Base-by-base conservation (phyloP, 2,888 invertebrate species). In the Hymenopus coronatus region DNA sequence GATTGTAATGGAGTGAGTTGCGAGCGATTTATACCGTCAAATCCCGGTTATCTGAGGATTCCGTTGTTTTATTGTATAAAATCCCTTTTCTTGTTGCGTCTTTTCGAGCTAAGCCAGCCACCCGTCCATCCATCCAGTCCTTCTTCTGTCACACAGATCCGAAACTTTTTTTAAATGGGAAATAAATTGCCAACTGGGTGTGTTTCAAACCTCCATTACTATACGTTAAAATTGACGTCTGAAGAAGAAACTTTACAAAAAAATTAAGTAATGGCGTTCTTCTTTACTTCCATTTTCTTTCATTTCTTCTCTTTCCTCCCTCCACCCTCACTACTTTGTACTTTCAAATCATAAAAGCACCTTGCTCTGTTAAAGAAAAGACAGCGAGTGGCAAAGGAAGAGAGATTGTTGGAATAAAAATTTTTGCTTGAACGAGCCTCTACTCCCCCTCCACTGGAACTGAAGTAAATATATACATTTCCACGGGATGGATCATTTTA, bases 1-100 rank as follows among this genome's bases (percentile, higher is more conserved):
- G 84, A 84, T 84, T 84, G 84, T 84, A 84, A 85, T 85, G 85
- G 85, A 40, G 30, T n/a, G 54, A 70, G 54, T 70, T 70, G 54
- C 20, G 54, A 70, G 6, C 20, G 54, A 70, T 70, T 70, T 70
- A 70, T 70, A 70, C 54, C 6, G 54, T 70, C 54, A 70, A 70
- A 70, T 70, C 54, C 54, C 25, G 20, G 20, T 70, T 70, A 70
- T 70, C 54, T 70, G 54, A 25, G 25, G 20, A 70, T 70, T 70
- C 54, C 54, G 15, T 20, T 70, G 54, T 70, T 70, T 70, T 70
- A 70, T 70, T 70, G 54, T 70, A 70, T 70, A 20, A 25, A 70
- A 70, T 70, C 54, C 54, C 25, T 70, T 25, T 70, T 70, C 54
- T 70, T 70, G 54, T 70, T 70, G 54, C 25, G 54, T 70, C 54